Base-by-base conservation (phyloP, 2,113 vertebrate genomes). In the Sitta europaea region DNA sequence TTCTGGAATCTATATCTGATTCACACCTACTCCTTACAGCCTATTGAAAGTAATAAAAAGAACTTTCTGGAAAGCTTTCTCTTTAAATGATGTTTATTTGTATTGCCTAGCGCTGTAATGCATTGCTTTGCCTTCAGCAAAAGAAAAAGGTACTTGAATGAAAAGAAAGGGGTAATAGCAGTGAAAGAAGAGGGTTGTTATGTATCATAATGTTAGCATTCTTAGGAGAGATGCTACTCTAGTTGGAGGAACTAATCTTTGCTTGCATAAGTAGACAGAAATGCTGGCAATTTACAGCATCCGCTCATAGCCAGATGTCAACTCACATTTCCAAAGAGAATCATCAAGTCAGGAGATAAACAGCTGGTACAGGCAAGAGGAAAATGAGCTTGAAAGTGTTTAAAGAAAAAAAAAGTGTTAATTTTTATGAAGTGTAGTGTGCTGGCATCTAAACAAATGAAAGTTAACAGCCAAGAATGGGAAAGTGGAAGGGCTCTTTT, bases 281-380 rank as follows among this genome's bases (percentile, higher is more conserved):
- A 92, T 74, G 79, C 92, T 92, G 68, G 92, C 96, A 96, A 88
- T 96, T 96, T 96, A 93, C 85, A 92, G 96, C 90, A 96, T 96
- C 96, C 82, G 51, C 58, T 93, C 53, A 50, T 93, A 88, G 78
- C 93, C 96, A 94, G 94, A 96, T 96, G 96, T 94, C 94, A 96
- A 70, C 75, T 97, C 90, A 65, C 79, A 94, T 94, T 94, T 96
- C 96, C 86, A 62, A 93, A 90, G 72, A 97, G 93, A 94, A 96
- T 96, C 96, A 93, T 97, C 92, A 94, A 96, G 82, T 94, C 93
- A 92, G 92, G 93, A 96, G 88, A 93, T 93, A 97, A 96, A 96
- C 93, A 94, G 96, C 94, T 97, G 96, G 94, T 96, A 83, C 79
- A 67, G 29, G 62, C n/a, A 6, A 96, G 88, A 92, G 78, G 94